A percentile compares a stretch with the other conserved stretches of the same genome.
phyloP scores from a whole-genome alignment of 2,797 vertebrate species.

The Etheostoma perlongum region DNA sequence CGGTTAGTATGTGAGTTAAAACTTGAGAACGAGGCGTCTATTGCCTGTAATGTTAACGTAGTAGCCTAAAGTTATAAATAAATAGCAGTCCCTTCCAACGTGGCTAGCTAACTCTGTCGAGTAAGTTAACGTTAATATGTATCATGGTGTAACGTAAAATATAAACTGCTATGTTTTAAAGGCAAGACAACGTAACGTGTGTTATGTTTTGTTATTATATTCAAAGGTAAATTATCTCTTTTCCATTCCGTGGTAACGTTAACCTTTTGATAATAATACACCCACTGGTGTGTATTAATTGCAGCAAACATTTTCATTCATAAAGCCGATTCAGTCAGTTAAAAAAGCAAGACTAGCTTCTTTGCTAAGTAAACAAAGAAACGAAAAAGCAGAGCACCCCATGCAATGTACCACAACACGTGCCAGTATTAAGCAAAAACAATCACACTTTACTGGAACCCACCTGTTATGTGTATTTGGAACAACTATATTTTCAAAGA shows the following conservation, averaged over 20 bases:
- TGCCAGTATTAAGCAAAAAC: background rate
- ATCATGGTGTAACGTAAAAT: fast-evolving
- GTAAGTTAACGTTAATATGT: background rate
- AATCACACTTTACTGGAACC: background rate
- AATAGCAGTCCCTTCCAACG: background rate
- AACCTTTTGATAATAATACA: background rate
- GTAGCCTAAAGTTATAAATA: background rate
- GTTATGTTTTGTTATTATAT: background rate
- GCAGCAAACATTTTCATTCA: too few relatives aligned
- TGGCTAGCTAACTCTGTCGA: constrained; percentile 3
- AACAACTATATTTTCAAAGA: background rate
- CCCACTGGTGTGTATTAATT: too few relatives aligned
- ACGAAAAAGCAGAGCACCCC: too few relatives aligned
- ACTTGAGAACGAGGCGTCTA: fast-evolving
- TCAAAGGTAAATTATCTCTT: background rate
- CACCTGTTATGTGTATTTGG: too few relatives aligned
- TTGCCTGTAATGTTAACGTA: background rate
- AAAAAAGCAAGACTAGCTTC: too few relatives aligned
- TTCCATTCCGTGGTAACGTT: background rate
- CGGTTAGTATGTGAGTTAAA: fast-evolving
- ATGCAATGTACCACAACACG: too few relatives aligned
- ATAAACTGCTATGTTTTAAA: fast-evolving
- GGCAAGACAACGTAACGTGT: fast-evolving
- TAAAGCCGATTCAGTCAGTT: too few relatives aligned
- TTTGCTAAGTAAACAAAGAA: too few relatives aligned